A percentile compares a stretch with the other conserved stretches of the same genome.
Evolutionary conservation across 2,113 vertebrate species (phyloP).

Genomic region (Aleadryas rufinucha): DNA sequence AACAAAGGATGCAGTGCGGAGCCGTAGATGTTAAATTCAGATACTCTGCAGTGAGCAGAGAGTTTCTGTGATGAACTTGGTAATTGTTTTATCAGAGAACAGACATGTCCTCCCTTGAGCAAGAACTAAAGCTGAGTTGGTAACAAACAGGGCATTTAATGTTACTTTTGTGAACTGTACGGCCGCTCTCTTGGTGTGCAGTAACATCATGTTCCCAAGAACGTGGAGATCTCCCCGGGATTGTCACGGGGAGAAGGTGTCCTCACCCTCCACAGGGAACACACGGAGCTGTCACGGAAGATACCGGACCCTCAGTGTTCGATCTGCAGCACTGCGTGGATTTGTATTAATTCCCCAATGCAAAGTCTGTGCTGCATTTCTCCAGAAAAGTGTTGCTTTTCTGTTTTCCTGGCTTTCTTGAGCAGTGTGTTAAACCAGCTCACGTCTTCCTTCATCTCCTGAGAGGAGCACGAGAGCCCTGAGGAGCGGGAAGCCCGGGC

Average conservation of each 20-base stretch:
- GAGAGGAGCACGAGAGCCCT: not conserved
- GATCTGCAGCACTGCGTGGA: not conserved
- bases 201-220: not conserved
- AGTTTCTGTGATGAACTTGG: not conserved
- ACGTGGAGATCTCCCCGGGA: not conserved
- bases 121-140: not conserved
- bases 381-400: not conserved
- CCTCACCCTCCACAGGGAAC: not conserved
- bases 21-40: not conserved
- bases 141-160: not conserved
- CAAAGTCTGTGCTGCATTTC: not conserved
- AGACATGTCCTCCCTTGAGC: not conserved
- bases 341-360: fast-evolving
- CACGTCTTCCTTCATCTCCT: not conserved
- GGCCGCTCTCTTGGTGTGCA: not conserved
- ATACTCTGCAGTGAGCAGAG: not conserved
- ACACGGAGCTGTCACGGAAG: fast-evolving
- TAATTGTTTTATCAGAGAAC: not conserved
- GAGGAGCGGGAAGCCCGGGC: not conserved
- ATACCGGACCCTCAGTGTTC: fast-evolving
- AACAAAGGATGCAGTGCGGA: not conserved
- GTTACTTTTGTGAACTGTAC: not conserved
- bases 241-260: not conserved
- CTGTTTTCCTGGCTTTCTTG: not conserved
- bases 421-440: not conserved